A percentile compares a stretch with the other conserved stretches of the same genome.
These are phyloP conservation scores for Syrrhaptes paradoxus DNA, from an alignment of 2,113 vertebrate species.

Conservation along the genomic window DNA sequence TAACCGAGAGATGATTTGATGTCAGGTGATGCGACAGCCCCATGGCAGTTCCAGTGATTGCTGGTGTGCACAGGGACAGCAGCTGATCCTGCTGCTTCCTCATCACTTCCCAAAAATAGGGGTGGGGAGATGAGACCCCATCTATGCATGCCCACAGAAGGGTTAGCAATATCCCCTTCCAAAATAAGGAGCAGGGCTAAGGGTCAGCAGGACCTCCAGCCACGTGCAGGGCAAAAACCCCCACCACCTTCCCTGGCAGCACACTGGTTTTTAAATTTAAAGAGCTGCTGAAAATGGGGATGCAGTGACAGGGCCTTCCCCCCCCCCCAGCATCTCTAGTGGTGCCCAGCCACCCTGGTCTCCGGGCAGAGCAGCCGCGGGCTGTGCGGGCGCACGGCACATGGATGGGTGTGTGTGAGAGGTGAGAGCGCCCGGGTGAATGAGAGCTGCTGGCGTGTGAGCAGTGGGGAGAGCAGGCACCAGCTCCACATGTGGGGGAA, in stretches of 20 bases:
- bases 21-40: accelerated
- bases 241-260: background rate
- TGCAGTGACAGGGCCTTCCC: background rate
- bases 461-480: background rate
- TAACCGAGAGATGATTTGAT: background rate
- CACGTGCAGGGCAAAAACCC: accelerated
- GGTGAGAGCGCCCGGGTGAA: background rate
- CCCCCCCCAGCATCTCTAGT: accelerated
- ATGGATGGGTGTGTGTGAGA: conserved; percentile 5
- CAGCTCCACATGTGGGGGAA: accelerated
- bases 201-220: background rate
- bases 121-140: background rate
- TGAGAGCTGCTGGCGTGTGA: background rate
- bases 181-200: background rate
- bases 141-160: background rate
- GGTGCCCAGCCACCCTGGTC: accelerated
- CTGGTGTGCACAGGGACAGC: background rate
- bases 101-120: background rate
- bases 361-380: background rate
- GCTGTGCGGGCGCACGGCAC: background rate
- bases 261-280: background rate
- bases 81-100: background rate
- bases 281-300: background rate
- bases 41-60: background rate
- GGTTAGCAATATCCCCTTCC: background rate